Base-by-base conservation (phyloP, 2,888 invertebrate species). In the Sinopyrophorus schimmeli region DNA sequence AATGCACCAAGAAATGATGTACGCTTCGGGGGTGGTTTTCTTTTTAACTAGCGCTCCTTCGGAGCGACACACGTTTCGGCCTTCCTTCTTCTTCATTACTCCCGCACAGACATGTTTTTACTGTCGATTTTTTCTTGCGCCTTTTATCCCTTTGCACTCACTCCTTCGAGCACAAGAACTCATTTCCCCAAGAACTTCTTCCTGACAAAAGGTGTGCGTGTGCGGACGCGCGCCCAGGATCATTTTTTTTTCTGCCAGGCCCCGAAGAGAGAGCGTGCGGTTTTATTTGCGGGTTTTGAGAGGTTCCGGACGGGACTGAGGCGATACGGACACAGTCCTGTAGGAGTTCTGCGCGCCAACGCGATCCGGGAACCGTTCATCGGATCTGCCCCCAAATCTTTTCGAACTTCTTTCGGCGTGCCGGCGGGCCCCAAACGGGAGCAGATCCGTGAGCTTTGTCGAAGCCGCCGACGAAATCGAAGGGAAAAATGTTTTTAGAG, bases 21-120 rank as follows among this genome's bases (percentile, higher is more conserved):
- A 63, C 62, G 69, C 67, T 65, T 63, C 47, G 49, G 62, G 62
- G 64, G n/a, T n/a, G 62, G 64, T 69, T 71, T 69, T 63, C 59
- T 63, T 59, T 63, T 60, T 59, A 77, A 78, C 77, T 77, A 76
- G 75, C 68, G 61, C 34, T 37, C 28, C 40, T 53, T n/a, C 48
- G 39, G 27, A 15, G 49, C 40, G 46, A 48, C 49, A 44, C 31
- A 28, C 41, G 44, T 38, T 42, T 37, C 30, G 28, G 44, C 43
- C 50, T 43, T 40, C 41, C 38, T 53, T 47, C 42, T 47, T 49
- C 53, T 46, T 47, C 50, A 53, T 30, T 44, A 43, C 50, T 40
- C 48, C 47, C 53, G 54, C 59, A 59, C 59, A 59, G 58, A 59
- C 60, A 54, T 61, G 61, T 59, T 59, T 60, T 55, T 55, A 47